Evolutionary conservation across 2,888 invertebrate genomes (phyloP).

Genomic region (Drosophila algonquin): DNA sequence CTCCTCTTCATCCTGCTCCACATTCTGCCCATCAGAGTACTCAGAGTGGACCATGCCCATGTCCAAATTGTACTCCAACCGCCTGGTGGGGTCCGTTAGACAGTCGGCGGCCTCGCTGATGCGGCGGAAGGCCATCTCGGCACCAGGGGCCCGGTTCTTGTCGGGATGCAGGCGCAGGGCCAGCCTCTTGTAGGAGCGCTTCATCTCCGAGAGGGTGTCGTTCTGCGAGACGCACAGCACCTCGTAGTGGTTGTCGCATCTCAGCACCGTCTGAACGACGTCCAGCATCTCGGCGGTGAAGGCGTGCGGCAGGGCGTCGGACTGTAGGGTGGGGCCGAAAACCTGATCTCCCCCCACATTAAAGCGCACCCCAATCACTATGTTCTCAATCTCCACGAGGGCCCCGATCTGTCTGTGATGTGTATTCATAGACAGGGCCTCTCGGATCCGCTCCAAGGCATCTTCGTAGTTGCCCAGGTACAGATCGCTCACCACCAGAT

Average conservation of each 20-base stretch:
- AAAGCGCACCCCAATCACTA: slow-evolving; percentile 54
- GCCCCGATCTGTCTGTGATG: slow-evolving; percentile 23
- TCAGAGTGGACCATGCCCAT: slow-evolving; percentile 41
- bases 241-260: slow-evolving; percentile 92
- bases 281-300: slow-evolving; percentile 91
- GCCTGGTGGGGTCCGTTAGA: slow-evolving; percentile 89
- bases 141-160: slow-evolving; percentile 92
- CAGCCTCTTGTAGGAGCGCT: slow-evolving; percentile 89
- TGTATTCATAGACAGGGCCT: slow-evolving; percentile 27
- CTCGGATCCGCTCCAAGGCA: slow-evolving; percentile 54
- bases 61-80: slow-evolving; percentile 88
- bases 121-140: slow-evolving; percentile 92
- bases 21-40: slow-evolving; percentile 6
- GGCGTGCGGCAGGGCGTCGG: slow-evolving; percentile 83
- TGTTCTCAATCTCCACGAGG: slow-evolving; percentile 63
- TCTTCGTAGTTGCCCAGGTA: slow-evolving; percentile 55
- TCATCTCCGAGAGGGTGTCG: slow-evolving; percentile 88
- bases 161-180: slow-evolving; percentile 93
- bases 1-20: slow-evolving; percentile 87
- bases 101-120: slow-evolving; percentile 93
- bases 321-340: slow-evolving; percentile 57
- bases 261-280: slow-evolving; percentile 86
- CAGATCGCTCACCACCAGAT: slow-evolving; percentile 46
- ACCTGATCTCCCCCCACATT: slow-evolving; percentile 30
- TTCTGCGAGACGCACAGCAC: slow-evolving; percentile 88